Conservation (phyloP, 1,140 invertebrate species). For the Euwallacea similis region DNA sequence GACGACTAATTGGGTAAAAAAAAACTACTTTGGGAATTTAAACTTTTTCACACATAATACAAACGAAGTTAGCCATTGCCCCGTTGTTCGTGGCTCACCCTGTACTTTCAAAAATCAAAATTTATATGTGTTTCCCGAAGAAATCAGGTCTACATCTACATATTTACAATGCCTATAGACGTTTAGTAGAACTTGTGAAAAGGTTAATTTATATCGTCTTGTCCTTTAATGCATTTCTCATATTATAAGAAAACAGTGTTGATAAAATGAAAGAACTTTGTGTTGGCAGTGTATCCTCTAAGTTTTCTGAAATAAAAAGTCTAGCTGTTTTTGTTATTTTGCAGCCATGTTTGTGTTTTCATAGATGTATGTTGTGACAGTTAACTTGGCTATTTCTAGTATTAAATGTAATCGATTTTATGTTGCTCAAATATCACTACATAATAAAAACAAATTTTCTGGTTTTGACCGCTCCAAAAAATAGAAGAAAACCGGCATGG, state of each 20-base stretch:
- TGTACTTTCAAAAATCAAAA: no score
- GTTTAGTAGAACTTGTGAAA: no score
- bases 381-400: constrained; percentile 28
- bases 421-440: constrained; percentile 20
- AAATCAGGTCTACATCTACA: no score
- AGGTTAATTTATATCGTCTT: no score
- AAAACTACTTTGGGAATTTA: no score
- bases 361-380: constrained; percentile 36
- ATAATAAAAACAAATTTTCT: constrained; percentile 14
- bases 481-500: constrained; percentile 17
- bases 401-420: constrained; percentile 32
- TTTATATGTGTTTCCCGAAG: no score
- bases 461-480: constrained; percentile 18
- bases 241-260: constrained; percentile 28
- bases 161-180: no score
- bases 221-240: no score
- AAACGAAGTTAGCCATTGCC: no score
- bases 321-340: constrained; percentile 33
- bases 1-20: no score
- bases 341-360: constrained; percentile 33
- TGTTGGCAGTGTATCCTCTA: constrained; percentile 32
- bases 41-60: no score
- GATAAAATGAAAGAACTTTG: constrained; percentile 37
- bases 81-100: no score
- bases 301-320: neutral